Conservation (phyloP, 2,797 vertebrate species). For the Microctenopoma stevenorrisi region DNA sequence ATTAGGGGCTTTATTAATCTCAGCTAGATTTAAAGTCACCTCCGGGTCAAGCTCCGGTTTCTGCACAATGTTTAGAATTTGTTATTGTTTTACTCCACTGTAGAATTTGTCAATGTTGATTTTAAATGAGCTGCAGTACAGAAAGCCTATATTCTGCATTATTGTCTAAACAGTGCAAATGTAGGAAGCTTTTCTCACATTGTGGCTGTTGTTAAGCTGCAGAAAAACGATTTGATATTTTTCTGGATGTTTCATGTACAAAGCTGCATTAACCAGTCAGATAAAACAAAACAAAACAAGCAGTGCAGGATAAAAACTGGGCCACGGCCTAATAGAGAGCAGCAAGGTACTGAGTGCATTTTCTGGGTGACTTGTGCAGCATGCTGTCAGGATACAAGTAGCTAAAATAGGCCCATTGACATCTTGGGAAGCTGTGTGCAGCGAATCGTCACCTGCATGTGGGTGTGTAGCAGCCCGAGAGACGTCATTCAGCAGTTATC, state of each 20-base stretch:
- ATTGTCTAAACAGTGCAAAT: too few relatives aligned
- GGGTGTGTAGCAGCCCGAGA: constrained; percentile 34
- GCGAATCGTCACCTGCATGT: constrained; percentile 23
- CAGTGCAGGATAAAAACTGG: not conserved
- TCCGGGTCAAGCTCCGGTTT: not conserved
- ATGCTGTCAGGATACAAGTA: not conserved
- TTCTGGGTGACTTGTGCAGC: constrained; percentile 28
- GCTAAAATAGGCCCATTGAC: not conserved
- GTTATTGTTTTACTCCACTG: not conserved
- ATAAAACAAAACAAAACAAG: constrained; percentile 1
- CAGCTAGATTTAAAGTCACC: not conserved
- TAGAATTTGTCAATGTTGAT: not conserved
- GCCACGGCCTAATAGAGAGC: constrained; percentile 1
- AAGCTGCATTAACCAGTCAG: not conserved
- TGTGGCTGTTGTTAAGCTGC: not conserved
- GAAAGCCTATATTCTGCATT: too few relatives aligned
- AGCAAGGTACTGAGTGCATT: constrained; percentile 24
- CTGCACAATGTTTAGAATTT: not conserved
- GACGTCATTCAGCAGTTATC: constrained; percentile 50
- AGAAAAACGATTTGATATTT: constrained; percentile 19
- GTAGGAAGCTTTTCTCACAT: not conserved
- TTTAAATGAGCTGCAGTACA: too few relatives aligned
- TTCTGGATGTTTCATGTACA: not conserved
- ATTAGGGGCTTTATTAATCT: not conserved
- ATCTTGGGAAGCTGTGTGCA: constrained; percentile 13